Conservation (phyloP, 2,888 invertebrate genomes). For the Rhimphoctona megacephalus region DNA sequence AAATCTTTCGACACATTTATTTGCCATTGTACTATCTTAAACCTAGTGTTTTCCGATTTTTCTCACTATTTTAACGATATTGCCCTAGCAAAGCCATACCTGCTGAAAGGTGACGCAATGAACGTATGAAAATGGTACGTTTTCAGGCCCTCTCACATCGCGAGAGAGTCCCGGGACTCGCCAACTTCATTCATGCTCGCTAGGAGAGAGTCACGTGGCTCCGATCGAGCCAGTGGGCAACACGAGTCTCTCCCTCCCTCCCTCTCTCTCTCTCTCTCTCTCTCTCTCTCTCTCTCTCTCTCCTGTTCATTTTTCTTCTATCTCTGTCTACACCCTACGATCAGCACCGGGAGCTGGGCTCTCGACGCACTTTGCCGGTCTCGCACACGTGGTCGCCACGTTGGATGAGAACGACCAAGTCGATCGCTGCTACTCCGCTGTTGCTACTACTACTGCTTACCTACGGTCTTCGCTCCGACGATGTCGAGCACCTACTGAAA, state of each 20-base stretch:
- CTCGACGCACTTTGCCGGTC: conserved; percentile 63
- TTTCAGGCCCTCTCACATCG: conserved; percentile 27
- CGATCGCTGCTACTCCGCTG: conserved; percentile 25
- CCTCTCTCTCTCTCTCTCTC: background rate
- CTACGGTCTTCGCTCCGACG: conserved; percentile 67
- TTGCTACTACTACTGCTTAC: conserved; percentile 59
- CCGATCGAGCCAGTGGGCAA: conserved; percentile 49
- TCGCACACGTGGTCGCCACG: conserved; percentile 50
- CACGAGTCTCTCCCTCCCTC: conserved; percentile 25
- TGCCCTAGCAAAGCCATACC: background rate
- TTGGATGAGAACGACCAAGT: conserved; percentile 49
- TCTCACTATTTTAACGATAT: background rate
- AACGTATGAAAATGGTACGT: conserved; percentile 45
- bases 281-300: conserved; percentile 41
- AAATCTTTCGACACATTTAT: background rate
- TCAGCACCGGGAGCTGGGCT: conserved; percentile 27
- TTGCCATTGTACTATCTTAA: background rate
- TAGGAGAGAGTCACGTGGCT: conserved; percentile 69
- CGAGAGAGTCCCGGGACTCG: conserved; percentile 40
- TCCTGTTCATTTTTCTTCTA: conserved; percentile 42
- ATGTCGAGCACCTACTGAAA: conserved; percentile 65
- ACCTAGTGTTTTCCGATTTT: too few species aligned
- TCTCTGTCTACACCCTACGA: conserved; percentile 57
- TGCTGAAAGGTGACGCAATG: background rate
- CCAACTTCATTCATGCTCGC: conserved; percentile 69